Evolutionary conservation across 1,140 invertebrate genomes (phyloP).

Genomic region (Drosophila ficusphila): DNA sequence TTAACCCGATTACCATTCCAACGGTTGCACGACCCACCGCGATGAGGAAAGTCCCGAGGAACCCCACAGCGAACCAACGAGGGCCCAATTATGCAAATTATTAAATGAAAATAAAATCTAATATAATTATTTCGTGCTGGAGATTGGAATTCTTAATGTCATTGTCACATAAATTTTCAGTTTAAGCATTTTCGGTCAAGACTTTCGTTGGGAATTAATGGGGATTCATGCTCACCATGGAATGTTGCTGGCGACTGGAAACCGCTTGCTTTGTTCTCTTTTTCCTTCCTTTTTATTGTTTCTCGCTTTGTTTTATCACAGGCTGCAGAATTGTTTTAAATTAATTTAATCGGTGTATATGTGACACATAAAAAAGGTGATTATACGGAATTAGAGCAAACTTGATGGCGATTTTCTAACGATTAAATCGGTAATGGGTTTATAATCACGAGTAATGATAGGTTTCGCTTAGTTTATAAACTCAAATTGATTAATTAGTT

Average conservation of each 20-base stretch:
- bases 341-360: constrained; percentile 38
- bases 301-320: constrained; percentile 33
- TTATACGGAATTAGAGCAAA: constrained; percentile 28
- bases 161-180: constrained; percentile 70
- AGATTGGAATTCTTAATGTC: constrained; percentile 64
- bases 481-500: constrained; percentile 24
- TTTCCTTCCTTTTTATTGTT: constrained; percentile 29
- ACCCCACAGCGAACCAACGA: constrained; percentile 13
- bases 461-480: neutral
- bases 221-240: constrained; percentile 50
- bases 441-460: neutral
- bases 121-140: constrained; percentile 59
- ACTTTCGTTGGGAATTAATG: constrained; percentile 56
- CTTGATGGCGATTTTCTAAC: constrained; percentile 3
- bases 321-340: constrained; percentile 29
- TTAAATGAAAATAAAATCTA: constrained; percentile 55
- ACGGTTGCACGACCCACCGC: constrained; percentile 29
- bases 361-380: constrained; percentile 1
- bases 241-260: constrained; percentile 42
- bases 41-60: constrained; percentile 9
- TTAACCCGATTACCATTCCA: constrained; percentile 24
- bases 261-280: constrained; percentile 29
- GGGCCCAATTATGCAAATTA: constrained; percentile 61
- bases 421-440: neutral
- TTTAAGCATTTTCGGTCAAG: constrained; percentile 69